phyloP scores from a whole-genome alignment of 2,797 vertebrate genomes.

The Siniperca scherzeri region DNA sequence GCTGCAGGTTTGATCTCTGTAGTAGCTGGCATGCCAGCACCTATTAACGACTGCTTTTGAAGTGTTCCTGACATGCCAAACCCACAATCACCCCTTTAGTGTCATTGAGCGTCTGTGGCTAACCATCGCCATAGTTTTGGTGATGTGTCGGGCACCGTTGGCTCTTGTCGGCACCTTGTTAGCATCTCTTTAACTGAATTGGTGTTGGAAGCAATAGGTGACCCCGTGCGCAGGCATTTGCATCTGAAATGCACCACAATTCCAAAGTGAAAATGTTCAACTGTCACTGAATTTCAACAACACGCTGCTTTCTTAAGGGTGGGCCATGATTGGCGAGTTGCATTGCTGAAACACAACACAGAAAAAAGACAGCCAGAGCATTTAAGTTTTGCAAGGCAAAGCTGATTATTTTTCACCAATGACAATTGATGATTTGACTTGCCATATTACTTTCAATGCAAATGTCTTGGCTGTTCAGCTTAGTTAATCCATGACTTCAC shows the following conservation, averaged over 20 bases:
- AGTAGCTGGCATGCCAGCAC: conserved; percentile 2
- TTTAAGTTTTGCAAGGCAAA: not conserved
- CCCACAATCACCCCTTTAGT: not conserved
- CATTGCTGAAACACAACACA: not conserved
- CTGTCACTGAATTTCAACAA: not conserved
- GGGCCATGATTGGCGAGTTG: not conserved
- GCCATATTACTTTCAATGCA: no score
- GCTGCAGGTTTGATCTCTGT: conserved; percentile 29
- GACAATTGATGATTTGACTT: not conserved
- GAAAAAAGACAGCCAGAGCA: not conserved
- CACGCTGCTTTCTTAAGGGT: not conserved
- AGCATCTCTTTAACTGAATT: not conserved
- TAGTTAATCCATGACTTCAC: conserved; percentile 3
- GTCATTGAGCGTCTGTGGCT: not conserved
- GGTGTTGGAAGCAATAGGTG: not conserved
- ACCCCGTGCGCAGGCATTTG: not conserved
- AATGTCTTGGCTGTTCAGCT: not conserved
- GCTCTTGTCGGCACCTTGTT: not conserved
- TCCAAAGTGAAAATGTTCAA: not conserved
- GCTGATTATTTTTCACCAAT: no score
- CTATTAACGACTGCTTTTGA: conserved; percentile 20
- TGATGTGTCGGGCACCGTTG: not conserved
- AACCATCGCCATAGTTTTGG: not conserved
- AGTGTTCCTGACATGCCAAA: not conserved
- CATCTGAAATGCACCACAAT: not conserved